These are phyloP conservation scores for Nibea albiflora DNA, from an alignment of 2,113 vertebrate genomes.

Conservation along the genomic window DNA sequence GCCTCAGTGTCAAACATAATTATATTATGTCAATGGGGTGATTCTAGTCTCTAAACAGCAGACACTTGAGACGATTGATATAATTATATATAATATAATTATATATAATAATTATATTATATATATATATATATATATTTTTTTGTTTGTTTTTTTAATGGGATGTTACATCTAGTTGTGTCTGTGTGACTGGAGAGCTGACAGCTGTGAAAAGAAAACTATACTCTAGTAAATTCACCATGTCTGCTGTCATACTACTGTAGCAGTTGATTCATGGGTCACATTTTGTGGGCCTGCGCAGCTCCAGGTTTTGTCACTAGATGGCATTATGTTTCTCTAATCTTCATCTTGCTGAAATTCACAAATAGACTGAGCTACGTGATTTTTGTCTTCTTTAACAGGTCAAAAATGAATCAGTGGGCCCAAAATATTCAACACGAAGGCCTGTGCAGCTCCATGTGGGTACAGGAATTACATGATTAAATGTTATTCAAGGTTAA, in stretches of 20 bases:
- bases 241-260: background rate
- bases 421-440: background rate
- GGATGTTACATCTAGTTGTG: background rate
- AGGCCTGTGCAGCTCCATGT: background rate
- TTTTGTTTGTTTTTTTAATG: background rate
- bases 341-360: background rate
- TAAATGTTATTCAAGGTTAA: background rate
- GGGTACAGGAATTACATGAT: background rate
- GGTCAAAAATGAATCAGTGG: background rate
- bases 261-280: background rate
- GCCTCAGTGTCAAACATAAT: background rate
- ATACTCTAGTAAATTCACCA: background rate
- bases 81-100: no score
- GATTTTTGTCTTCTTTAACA: background rate
- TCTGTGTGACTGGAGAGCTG: background rate
- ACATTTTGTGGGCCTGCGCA: background rate
- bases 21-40: background rate
- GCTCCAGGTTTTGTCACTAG: background rate
- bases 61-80: background rate
- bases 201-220: background rate
- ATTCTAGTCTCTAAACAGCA: background rate
- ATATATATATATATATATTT: no score
- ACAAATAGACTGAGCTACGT: background rate
- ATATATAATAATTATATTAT: no score
- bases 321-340: constrained; percentile 9